Evolutionary conservation across 2,797 vertebrate species (phyloP).

Genomic region (Scolopax rusticola): DNA sequence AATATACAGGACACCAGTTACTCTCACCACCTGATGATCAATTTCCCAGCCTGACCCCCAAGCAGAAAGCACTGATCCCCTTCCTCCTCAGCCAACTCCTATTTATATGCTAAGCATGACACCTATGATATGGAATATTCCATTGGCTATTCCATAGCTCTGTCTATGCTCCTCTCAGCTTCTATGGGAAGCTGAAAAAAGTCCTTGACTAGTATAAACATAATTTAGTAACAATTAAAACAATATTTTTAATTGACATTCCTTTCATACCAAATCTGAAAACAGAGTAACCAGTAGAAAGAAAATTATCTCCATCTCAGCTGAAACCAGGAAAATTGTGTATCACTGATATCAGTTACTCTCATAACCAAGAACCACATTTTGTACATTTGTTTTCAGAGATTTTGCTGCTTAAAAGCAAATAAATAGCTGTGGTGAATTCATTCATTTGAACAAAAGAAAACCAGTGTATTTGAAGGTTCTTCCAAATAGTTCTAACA

Average conservation of each 20-base stretch:
- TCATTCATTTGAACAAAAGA: neutral
- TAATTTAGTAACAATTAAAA: neutral
- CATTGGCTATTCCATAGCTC: neutral
- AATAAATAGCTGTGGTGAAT: neutral
- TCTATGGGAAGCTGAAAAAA: neutral
- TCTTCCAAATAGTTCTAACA: neutral
- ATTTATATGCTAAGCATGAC: neutral
- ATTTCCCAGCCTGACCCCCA: neutral
- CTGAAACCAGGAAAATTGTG: neutral
- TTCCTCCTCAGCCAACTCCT: neutral
- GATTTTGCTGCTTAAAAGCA: neutral
- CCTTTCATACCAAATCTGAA: neutral
- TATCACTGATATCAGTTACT: neutral
- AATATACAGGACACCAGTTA: neutral
- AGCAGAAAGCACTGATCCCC: neutral
- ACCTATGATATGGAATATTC: neutral
- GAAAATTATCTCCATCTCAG: neutral
- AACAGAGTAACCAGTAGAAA: neutral
- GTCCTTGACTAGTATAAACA: neutral
- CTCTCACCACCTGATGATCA: neutral
- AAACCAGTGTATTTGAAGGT: neutral
- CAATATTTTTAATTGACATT: neutral
- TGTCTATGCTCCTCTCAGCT: neutral
- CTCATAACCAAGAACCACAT: neutral
- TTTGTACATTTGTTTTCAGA: neutral